Base-by-base conservation (phyloP, 1,140 invertebrate genomes). In the Panonychus citri region DNA sequence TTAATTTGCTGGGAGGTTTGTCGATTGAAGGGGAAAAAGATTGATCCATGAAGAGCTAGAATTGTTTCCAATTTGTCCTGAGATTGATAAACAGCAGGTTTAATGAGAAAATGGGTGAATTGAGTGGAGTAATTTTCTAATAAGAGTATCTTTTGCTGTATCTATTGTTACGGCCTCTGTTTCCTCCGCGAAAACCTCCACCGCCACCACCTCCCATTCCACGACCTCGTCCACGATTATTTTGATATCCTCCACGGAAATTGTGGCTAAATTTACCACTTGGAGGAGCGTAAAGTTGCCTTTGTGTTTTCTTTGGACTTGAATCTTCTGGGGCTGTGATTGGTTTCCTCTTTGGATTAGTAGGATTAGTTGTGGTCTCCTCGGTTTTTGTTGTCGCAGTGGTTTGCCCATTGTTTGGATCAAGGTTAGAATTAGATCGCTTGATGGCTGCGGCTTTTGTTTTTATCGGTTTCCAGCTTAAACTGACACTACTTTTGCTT, bases 401-500 rank as follows among this genome's bases (percentile, higher is more conserved):
- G 51, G 27, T 28, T 37, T n/a, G n/a, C n/a, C n/a, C n/a, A n/a
- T 13, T 26, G n/a, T 26, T 49, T 43, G 42, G 50, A 37, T 34
- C 56, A 60, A 19, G 12, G 27, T 53, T 48, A 59, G 62, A 27
- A 34, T 34, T 34, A 12, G 30, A 7, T 34, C 30, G 30, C 64
- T 60, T 63, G 69, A 49, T 58, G 28, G 54, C 24, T 39, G 40
- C 12, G 5, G 54, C 5, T 17, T 28, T 39, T 28, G 27, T 43
- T 19, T 26, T 21, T 25, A 54, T 46, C 5, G 80, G 78, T 70
- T 84, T 82, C 79, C 88, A 95, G 39, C 89, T 95, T 17, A 94
- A 73, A 49, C 78, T 78, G 60, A 95, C 77, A 50, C 75, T 73
- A 61, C 81, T 82, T 67, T 93, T 95, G 68, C 87, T 94, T 61